A percentile compares a stretch with the other conserved stretches of the same genome.
Conservation (phyloP, 2,888 invertebrate species). For the Rosalia funebris region DNA sequence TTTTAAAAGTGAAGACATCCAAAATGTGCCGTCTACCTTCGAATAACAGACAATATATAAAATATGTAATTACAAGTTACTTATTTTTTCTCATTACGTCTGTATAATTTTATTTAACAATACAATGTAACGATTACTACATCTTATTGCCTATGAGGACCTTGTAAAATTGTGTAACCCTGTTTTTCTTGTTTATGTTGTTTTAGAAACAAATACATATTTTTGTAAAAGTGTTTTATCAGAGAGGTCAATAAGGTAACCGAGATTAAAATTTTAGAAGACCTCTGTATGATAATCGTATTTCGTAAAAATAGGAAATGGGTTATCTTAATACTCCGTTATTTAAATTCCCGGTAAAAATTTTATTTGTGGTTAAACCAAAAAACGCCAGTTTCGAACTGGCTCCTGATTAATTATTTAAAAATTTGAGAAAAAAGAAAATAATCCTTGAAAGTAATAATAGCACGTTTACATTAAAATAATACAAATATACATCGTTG, state of each 20-base stretch:
- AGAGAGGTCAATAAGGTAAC: slow-evolving; percentile 24
- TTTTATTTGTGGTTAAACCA: too few species aligned
- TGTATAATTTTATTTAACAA: background rate
- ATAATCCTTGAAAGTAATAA: too few species aligned
- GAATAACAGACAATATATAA: background rate
- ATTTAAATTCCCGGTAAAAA: too few species aligned
- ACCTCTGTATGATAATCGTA: background rate
- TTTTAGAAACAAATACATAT: slow-evolving; percentile 17
- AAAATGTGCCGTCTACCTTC: background rate
- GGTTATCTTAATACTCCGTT: slow-evolving; percentile 15
- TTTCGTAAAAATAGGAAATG: slow-evolving; percentile 1
- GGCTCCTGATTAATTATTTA: too few species aligned
- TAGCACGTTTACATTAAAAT: too few species aligned
- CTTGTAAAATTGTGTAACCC: slow-evolving; percentile 21
- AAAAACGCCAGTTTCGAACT: too few species aligned
- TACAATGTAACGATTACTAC: slow-evolving; percentile 4
- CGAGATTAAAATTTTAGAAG: slow-evolving; percentile 12
- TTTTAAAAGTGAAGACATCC: too few species aligned
- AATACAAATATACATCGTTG: too few species aligned
- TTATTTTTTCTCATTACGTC: background rate
- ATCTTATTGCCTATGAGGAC: slow-evolving; percentile 2
- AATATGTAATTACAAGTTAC: background rate
- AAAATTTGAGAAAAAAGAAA: too few species aligned
- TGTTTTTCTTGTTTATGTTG: slow-evolving; percentile 14
- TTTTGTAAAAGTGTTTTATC: slow-evolving; percentile 12